Conservation (phyloP, 2,797 vertebrate genomes). For the Sandelia bainsii region DNA sequence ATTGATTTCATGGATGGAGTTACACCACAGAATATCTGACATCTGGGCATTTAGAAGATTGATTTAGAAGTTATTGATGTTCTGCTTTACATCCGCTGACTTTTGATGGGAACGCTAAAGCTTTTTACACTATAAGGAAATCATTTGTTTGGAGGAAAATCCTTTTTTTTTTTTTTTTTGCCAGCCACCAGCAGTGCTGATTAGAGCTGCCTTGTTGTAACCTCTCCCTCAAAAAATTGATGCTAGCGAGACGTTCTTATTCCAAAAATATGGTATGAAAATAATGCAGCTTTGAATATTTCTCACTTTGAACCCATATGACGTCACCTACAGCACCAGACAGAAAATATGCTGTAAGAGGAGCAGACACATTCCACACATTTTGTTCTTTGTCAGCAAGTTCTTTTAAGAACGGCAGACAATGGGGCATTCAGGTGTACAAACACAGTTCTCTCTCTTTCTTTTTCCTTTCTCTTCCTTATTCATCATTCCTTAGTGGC, state of each 20-base stretch:
- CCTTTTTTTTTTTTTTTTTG: background rate
- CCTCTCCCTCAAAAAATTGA: slow-evolving; percentile 10
- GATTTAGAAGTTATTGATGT: slow-evolving; percentile 22
- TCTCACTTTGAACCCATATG: slow-evolving; percentile 48
- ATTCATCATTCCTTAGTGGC: slow-evolving; percentile 32
- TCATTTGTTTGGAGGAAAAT: slow-evolving; percentile 13
- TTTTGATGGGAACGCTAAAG: slow-evolving; percentile 14
- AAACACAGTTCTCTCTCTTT: slow-evolving; percentile 20
- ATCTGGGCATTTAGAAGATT: slow-evolving; percentile 29
- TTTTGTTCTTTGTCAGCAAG: slow-evolving; percentile 55
- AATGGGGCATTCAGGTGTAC: slow-evolving; percentile 30
- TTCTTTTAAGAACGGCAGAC: slow-evolving; percentile 50
- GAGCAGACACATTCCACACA: slow-evolving; percentile 28
- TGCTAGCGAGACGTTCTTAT: background rate
- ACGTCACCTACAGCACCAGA: slow-evolving; percentile 41
- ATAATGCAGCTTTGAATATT: slow-evolving; percentile 38
- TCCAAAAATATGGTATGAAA: slow-evolving; percentile 19
- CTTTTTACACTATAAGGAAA: slow-evolving; percentile 8
- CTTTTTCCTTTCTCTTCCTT: slow-evolving; percentile 6
- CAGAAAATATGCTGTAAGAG: slow-evolving; percentile 37
- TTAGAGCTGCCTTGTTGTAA: slow-evolving; percentile 22
- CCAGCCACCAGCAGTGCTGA: slow-evolving; percentile 2
- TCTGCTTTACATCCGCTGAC: slow-evolving; percentile 24
- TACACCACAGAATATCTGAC: slow-evolving; percentile 31
- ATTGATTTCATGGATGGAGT: slow-evolving; percentile 53